Conservation (phyloP, 2,888 invertebrate genomes). For the Eulithis prunata region DNA sequence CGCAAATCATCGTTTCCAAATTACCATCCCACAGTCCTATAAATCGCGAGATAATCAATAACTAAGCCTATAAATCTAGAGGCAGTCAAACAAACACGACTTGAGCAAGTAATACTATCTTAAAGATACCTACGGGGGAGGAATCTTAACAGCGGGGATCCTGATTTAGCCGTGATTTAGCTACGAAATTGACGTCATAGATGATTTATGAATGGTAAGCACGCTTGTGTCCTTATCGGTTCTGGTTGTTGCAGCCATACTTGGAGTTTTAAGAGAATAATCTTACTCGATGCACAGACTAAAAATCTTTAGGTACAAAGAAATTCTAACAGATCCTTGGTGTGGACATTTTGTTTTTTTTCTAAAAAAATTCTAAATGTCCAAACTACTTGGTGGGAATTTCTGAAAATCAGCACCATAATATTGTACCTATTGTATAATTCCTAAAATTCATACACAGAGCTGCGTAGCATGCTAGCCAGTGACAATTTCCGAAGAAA, state of each 20-base stretch:
- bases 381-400: too few relatives aligned
- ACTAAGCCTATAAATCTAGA: constrained; percentile 38
- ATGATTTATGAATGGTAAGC: constrained; percentile 77
- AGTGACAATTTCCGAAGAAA: too few relatives aligned
- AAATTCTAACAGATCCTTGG: too few relatives aligned
- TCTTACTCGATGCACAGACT: too few relatives aligned
- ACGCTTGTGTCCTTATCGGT: constrained; percentile 57
- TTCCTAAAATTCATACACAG: too few relatives aligned
- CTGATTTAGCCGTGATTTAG: constrained; percentile 61
- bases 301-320: too few relatives aligned
- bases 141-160: constrained; percentile 47
- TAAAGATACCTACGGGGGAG: constrained; percentile 43
- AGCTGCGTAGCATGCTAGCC: too few relatives aligned
- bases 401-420: too few relatives aligned
- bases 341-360: too few relatives aligned
- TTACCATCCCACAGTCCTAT: constrained; percentile 20
- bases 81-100: constrained; percentile 43
- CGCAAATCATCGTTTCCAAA: constrained; percentile 26
- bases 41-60: constrained; percentile 40
- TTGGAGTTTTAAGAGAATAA: too few relatives aligned
- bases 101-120: constrained; percentile 48
- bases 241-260: constrained; percentile 27
- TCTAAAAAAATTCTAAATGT: too few relatives aligned
- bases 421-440: too few relatives aligned
- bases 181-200: constrained; percentile 62